Evolutionary conservation across 2,113 vertebrate genomes (phyloP).

Genomic region (Numenius arquata): DNA sequence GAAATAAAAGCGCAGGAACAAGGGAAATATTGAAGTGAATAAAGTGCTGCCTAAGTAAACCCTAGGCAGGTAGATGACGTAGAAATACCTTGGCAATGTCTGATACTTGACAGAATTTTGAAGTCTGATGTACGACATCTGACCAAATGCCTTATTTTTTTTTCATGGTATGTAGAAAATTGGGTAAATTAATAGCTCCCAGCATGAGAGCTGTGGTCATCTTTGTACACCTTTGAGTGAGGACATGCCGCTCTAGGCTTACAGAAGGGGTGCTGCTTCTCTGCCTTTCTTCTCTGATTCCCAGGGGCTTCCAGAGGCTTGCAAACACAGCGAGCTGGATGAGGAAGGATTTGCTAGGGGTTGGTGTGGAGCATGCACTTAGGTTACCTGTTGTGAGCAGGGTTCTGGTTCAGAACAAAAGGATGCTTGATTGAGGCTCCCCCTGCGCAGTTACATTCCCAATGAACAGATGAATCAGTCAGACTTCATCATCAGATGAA

Average conservation of each 20-base stretch:
- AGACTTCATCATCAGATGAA: background rate
- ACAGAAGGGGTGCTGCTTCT: background rate
- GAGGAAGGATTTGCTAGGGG: background rate
- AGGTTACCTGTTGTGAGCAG: background rate
- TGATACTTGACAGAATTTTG: background rate
- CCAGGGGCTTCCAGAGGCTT: background rate
- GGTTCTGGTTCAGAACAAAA: background rate
- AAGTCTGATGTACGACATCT: background rate
- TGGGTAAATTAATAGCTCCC: background rate
- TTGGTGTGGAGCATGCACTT: background rate
- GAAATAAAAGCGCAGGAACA: background rate
- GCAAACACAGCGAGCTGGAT: background rate
- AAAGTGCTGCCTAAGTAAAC: background rate
- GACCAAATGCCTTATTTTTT: background rate
- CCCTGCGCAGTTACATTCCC: background rate
- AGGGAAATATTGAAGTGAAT: background rate
- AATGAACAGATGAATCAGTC: background rate
- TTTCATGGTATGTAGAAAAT: background rate
- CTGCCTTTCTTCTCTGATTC: background rate
- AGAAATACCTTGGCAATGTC: background rate
- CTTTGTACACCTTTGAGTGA: background rate
- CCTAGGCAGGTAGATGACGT: background rate
- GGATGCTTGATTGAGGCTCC: background rate
- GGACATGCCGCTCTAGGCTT: background rate
- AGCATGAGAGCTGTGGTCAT: background rate